phyloP scores from a whole-genome alignment of 2,797 vertebrate species.

The Lindbergichthys nudifrons region DNA sequence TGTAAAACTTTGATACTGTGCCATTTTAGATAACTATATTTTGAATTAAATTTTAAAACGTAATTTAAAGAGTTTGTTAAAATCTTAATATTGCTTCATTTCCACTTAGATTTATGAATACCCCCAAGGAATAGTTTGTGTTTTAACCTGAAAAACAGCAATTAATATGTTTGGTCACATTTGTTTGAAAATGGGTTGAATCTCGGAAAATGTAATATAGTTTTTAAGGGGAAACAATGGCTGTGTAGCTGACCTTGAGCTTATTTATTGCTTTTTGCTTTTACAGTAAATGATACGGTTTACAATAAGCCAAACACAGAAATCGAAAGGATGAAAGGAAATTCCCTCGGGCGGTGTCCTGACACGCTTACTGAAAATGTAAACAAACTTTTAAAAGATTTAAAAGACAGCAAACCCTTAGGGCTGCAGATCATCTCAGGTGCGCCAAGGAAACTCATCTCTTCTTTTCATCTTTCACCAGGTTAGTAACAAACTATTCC shows the following conservation, averaged over 20 bases:
- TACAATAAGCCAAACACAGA: fast-evolving
- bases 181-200: neutral
- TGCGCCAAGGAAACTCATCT: fast-evolving
- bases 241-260: neutral
- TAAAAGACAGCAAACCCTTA: fast-evolving
- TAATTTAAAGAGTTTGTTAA: too few species aligned
- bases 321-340: neutral
- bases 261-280: too few species aligned
- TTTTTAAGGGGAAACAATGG: neutral
- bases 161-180: neutral
- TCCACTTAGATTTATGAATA: too few species aligned
- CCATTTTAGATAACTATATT: too few species aligned
- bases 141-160: neutral
- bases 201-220: neutral
- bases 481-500: conserved; percentile 4
- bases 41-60: too few species aligned
- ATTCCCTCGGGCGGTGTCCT: fast-evolving
- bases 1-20: neutral
- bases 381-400: neutral
- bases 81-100: too few species aligned
- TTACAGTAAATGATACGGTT: neutral
- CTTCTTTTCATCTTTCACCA: neutral
- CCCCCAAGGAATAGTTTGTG: neutral
- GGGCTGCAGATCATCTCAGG: neutral
- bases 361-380: fast-evolving